Conservation (phyloP, 2,888 invertebrate species). For the Emmelina monodactyla region DNA sequence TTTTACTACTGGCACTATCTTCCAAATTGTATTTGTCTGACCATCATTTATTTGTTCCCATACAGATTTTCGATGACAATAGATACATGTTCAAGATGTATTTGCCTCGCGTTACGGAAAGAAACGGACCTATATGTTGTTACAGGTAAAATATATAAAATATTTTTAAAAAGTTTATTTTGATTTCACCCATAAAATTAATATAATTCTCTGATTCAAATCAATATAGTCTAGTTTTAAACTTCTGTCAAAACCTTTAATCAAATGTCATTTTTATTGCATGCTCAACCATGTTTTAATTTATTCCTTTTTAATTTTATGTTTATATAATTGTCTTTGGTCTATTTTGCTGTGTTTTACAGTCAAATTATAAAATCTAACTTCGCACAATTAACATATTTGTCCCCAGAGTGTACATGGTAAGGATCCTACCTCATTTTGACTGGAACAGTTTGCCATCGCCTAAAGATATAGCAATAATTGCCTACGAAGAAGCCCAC, state of each 20-base stretch:
- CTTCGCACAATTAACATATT: too few species aligned
- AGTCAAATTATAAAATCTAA: too few species aligned
- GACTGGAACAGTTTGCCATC: slow-evolving; percentile 72
- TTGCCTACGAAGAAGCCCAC: slow-evolving; percentile 78
- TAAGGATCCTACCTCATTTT: slow-evolving; percentile 70
- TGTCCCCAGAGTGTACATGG: slow-evolving; percentile 80
- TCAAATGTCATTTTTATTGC: not conserved
- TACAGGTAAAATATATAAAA: slow-evolving; percentile 56
- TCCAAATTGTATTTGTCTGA: slow-evolving; percentile 13
- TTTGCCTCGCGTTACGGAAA: slow-evolving; percentile 79
- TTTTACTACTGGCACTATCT: not conserved
- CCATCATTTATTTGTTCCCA: not conserved
- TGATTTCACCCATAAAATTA: not conserved
- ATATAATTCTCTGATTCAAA: too few species aligned
- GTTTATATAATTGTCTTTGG: too few species aligned
- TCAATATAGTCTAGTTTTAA: not conserved
- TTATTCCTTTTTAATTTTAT: too few species aligned
- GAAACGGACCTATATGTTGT: slow-evolving; percentile 89
- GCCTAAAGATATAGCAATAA: slow-evolving; percentile 74
- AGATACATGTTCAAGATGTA: slow-evolving; percentile 78
- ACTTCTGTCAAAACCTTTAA: not conserved
- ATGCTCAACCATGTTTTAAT: not conserved
- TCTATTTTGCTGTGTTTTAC: too few species aligned
- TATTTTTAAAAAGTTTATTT: not conserved
- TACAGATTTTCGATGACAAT: slow-evolving; percentile 49